Percentiles rank a stretch among this genome's conserved stretches.
These are phyloP conservation scores for Aleiodes alternator DNA, from an alignment of 2,888 invertebrate genomes.

Conservation along the genomic window DNA sequence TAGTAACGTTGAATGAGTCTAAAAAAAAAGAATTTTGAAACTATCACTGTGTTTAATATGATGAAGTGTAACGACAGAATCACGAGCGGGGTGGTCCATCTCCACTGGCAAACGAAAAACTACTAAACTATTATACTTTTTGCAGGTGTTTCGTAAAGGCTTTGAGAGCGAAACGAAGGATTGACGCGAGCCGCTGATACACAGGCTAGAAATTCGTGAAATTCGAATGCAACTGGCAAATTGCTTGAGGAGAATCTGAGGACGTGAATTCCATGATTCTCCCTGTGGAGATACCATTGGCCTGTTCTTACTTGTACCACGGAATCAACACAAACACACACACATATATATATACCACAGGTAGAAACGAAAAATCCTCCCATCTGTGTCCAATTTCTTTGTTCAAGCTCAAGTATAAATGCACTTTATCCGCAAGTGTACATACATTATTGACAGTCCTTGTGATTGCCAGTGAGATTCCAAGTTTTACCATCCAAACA, in stretches of 20 bases:
- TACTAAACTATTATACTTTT: constrained; percentile 58
- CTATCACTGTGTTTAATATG: not conserved
- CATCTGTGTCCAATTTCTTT: constrained; percentile 28
- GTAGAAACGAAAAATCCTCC: constrained; percentile 3
- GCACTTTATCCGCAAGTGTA: constrained; percentile 1
- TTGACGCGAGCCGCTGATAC: constrained; percentile 62
- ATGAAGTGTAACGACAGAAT: not conserved
- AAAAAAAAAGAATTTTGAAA: not conserved
- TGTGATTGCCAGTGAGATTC: constrained; percentile 59
- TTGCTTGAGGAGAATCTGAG: constrained; percentile 68
- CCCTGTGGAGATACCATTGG: constrained; percentile 67
- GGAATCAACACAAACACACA: constrained; percentile 59
- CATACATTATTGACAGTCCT: constrained; percentile 44
- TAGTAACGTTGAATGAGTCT: too few relatives aligned
- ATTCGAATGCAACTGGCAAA: constrained; percentile 71
- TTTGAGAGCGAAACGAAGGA: constrained; percentile 50
- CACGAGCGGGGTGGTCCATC: constrained; percentile 64
- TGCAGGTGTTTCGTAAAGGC: constrained; percentile 58
- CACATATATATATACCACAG: constrained; percentile 42
- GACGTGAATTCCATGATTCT: constrained; percentile 63
- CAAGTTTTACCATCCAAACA: constrained; percentile 27
- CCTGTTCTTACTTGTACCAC: constrained; percentile 69
- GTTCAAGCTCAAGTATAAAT: not conserved
- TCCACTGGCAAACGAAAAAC: constrained; percentile 36
- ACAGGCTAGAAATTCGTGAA: constrained; percentile 71